A percentile compares a stretch with the other conserved stretches of the same genome.
These are phyloP conservation scores for Cephalotes varians DNA, from an alignment of 2,888 invertebrate genomes.

Conservation along the genomic window DNA sequence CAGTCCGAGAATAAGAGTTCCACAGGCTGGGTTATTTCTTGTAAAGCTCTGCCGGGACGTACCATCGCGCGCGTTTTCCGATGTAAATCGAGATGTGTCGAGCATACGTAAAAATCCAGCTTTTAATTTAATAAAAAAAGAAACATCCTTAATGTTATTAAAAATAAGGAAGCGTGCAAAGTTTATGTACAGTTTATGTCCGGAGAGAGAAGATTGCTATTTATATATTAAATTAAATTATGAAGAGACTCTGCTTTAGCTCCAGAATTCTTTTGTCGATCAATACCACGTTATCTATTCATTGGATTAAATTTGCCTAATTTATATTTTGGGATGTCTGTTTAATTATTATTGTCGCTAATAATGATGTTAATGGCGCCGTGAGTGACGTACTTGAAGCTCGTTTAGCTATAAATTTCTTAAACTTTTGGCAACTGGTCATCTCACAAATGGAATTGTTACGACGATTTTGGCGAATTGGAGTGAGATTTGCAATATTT, in stretches of 20 bases:
- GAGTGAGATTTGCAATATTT: constrained; percentile 4
- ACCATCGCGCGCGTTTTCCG: constrained; percentile 33
- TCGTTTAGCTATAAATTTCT: constrained; percentile 4
- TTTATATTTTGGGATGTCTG: neutral
- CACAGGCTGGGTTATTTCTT: constrained; percentile 59
- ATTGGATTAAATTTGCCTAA: neutral
- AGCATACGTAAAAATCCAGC: constrained; percentile 38
- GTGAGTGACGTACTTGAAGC: neutral
- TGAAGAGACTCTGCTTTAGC: neutral
- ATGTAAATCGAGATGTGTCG: constrained; percentile 58
- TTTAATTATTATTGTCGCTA: neutral
- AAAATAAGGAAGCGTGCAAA: neutral
- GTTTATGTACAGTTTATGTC: neutral
- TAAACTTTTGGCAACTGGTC: neutral
- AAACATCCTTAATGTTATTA: constrained; percentile 13
- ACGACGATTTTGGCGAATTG: constrained; percentile 17
- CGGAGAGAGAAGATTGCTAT: neutral
- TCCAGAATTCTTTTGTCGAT: neutral
- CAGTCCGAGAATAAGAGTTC: constrained; percentile 50
- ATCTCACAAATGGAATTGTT: neutral
- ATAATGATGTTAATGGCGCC: neutral
- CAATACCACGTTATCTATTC: neutral
- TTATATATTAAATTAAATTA: constrained; percentile 1
- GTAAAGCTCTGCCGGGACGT: constrained; percentile 6
- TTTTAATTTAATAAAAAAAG: constrained; percentile 42